Conservation (phyloP, 2,113 vertebrate species). For the Tretioscincus oriximinensis region DNA sequence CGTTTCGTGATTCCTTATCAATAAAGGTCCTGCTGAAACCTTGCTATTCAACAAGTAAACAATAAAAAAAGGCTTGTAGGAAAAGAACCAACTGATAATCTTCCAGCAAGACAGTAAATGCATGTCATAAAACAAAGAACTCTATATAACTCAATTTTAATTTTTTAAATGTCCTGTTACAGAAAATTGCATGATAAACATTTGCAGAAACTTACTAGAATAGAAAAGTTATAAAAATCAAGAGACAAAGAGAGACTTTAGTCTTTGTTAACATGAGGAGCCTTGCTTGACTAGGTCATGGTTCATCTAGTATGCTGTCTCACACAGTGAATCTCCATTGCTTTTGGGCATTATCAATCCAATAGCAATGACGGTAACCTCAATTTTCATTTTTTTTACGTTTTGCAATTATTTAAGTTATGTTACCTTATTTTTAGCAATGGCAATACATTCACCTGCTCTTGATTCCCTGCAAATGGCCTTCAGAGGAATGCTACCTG, state of each 20-base stretch:
- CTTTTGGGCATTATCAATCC: no score
- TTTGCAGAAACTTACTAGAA: neutral
- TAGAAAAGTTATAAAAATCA: neutral
- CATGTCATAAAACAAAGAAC: neutral
- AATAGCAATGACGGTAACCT: no score
- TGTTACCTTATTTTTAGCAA: no score
- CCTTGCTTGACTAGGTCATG: no score
- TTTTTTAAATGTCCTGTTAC: neutral
- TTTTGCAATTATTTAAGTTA: no score
- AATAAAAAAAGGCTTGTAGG: conserved; percentile 9
- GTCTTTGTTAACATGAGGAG: no score
- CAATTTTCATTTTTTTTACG: no score
- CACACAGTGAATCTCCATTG: no score
- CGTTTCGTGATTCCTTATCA: neutral
- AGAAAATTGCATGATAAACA: neutral
- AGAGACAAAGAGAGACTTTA: neutral
- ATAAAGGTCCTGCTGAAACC: neutral
- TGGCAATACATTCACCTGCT: no score
- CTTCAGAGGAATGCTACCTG: no score
- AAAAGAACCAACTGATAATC: neutral
- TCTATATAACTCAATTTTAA: neutral
- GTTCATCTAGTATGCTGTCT: no score
- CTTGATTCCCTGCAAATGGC: no score
- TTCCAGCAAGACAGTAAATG: neutral
- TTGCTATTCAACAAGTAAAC: neutral